Evolutionary conservation across 1,140 invertebrate genomes (phyloP).

Genomic region (Lepidurus couesii): DNA sequence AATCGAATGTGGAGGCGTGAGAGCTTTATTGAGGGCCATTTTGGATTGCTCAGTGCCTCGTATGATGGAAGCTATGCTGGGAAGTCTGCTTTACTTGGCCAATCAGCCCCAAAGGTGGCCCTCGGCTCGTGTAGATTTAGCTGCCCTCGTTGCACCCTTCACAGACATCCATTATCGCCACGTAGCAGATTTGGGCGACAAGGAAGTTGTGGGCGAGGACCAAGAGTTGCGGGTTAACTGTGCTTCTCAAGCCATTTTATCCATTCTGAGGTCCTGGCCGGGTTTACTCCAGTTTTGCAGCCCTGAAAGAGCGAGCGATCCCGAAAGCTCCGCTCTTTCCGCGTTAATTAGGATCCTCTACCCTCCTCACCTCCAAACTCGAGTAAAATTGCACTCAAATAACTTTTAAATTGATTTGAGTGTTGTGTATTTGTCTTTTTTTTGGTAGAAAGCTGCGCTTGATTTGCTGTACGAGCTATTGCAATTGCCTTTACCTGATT

Average conservation of each 20-base stretch:
- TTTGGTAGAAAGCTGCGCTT: constrained; percentile 72
- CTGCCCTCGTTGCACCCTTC: constrained; percentile 80
- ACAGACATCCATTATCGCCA: constrained; percentile 78
- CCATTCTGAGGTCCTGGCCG: constrained; percentile 81
- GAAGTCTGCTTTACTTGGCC: constrained; percentile 77
- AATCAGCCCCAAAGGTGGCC: constrained; percentile 75
- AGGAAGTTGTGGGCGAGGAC: constrained; percentile 59
- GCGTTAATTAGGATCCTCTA: constrained; percentile 81
- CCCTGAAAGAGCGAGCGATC: constrained; percentile 49
- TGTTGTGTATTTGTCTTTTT: background rate
- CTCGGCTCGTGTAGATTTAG: constrained; percentile 65
- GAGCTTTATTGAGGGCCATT: constrained; percentile 70
- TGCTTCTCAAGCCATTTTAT: constrained; percentile 73
- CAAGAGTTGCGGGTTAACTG: constrained; percentile 72
- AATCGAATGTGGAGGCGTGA: constrained; percentile 74
- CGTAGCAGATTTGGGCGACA: constrained; percentile 46
- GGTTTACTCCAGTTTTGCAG: constrained; percentile 75
- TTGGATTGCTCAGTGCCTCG: constrained; percentile 66
- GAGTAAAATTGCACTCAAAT: constrained; percentile 52
- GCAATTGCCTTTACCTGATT: constrained; percentile 73
- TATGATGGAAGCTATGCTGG: constrained; percentile 71
- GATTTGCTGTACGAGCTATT: constrained; percentile 86
- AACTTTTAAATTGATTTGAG: constrained; percentile 26
- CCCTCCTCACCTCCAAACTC: constrained; percentile 77
- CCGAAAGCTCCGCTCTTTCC: constrained; percentile 61